A percentile compares a stretch with the other conserved stretches of the same genome.
These are phyloP conservation scores for Pristionchus maxplancki DNA, from an alignment of 2,888 invertebrate genomes.

Conservation along the genomic window DNA sequence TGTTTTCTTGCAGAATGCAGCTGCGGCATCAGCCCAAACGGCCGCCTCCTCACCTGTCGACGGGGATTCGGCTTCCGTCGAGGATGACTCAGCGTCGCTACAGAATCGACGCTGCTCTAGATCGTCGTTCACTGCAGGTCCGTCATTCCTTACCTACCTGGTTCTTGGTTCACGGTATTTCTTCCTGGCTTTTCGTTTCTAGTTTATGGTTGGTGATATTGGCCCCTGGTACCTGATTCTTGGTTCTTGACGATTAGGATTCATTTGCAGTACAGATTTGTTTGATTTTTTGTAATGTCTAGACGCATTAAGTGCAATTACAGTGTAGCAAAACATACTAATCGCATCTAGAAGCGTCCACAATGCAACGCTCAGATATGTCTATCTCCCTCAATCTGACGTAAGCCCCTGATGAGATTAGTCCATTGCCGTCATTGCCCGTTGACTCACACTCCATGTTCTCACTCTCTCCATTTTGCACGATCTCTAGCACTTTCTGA, in stretches of 20 bases:
- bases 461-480: neutral
- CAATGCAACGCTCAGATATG: neutral
- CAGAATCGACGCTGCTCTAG: slow-evolving; percentile 48
- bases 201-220: too few relatives aligned
- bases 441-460: slow-evolving; percentile 4
- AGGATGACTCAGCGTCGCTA: slow-evolving; percentile 13
- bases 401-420: slow-evolving; percentile 36
- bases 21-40: slow-evolving; percentile 56
- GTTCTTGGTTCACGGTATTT: too few relatives aligned
- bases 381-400: neutral
- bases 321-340: too few relatives aligned
- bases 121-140: slow-evolving; percentile 55
- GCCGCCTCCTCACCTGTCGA: slow-evolving; percentile 61
- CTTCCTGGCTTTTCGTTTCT: too few relatives aligned
- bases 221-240: too few relatives aligned
- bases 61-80: slow-evolving; percentile 54
- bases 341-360: neutral
- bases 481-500: neutral
- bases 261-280: too few relatives aligned
- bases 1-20: slow-evolving; percentile 36
- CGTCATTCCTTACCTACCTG: too few relatives aligned
- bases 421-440: neutral
- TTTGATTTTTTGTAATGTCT: too few relatives aligned
- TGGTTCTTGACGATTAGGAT: too few relatives aligned
- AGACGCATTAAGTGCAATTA: too few relatives aligned